A percentile compares a stretch with the other conserved stretches of the same genome.
Evolutionary conservation across 1,140 invertebrate species (phyloP).

Genomic region (Tigriopus japonicus): DNA sequence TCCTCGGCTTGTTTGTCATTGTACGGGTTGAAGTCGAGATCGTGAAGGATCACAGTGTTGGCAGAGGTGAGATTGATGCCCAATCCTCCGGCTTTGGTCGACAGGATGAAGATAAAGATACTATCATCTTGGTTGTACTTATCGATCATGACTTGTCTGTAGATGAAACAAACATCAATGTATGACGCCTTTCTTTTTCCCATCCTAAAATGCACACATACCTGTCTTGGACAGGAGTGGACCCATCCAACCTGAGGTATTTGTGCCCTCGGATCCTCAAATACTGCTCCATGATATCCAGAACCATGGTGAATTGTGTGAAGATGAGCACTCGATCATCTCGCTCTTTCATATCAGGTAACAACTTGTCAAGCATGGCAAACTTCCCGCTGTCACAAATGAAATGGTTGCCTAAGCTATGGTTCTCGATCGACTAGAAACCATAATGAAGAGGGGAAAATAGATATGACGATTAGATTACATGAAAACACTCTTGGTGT

Average conservation of each 20-base stretch:
- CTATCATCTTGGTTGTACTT: slow-evolving; percentile 29
- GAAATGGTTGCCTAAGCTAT: slow-evolving; percentile 22
- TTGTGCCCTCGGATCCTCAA: slow-evolving; percentile 44
- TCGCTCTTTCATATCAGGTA: slow-evolving; percentile 26
- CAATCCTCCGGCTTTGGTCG: slow-evolving; percentile 37
- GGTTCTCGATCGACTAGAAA: not conserved
- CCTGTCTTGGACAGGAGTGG: slow-evolving; percentile 53
- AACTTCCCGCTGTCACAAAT: slow-evolving; percentile 35
- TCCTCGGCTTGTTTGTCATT: slow-evolving; percentile 97
- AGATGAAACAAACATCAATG: not conserved
- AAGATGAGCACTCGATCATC: slow-evolving; percentile 58
- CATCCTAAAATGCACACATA: slow-evolving; percentile 22
- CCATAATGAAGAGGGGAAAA: no score
- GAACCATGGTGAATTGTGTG: slow-evolving; percentile 81
- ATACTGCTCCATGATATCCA: slow-evolving; percentile 75
- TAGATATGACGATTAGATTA: no score
- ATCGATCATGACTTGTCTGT: slow-evolving; percentile 35
- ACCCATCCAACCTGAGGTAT: slow-evolving; percentile 65
- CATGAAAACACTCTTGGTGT: no score
- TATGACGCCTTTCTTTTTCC: not conserved
- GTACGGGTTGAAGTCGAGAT: slow-evolving; percentile 68
- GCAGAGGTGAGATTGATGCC: slow-evolving; percentile 38
- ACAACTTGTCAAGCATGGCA: slow-evolving; percentile 27
- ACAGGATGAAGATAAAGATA: slow-evolving; percentile 36
- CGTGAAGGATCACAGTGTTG: slow-evolving; percentile 37